A percentile compares a stretch with the other conserved stretches of the same genome.
These are phyloP conservation scores for Drosophila funebris DNA, from an alignment of 1,140 invertebrate species.

Conservation along the genomic window DNA sequence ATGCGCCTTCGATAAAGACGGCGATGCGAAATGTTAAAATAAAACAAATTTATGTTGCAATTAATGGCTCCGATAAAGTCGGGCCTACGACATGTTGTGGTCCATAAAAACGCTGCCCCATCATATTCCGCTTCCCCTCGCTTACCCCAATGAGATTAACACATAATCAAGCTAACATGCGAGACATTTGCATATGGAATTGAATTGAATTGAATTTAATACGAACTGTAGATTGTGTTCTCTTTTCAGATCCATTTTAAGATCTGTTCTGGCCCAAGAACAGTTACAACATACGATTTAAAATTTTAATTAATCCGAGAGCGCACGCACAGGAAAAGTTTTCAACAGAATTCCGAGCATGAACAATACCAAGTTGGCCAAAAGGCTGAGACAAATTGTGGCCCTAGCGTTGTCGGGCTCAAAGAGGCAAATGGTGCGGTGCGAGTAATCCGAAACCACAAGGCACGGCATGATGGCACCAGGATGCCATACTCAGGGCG, in stretches of 20 bases:
- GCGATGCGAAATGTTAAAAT: constrained; percentile 80
- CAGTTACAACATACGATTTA: constrained; percentile 61
- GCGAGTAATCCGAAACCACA: constrained; percentile 72
- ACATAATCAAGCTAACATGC: constrained; percentile 82
- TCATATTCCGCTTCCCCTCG: background rate
- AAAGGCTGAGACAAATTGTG: constrained; percentile 34
- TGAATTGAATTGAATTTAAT: constrained; percentile 69
- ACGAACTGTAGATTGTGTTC: constrained; percentile 43
- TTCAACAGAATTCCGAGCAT: constrained; percentile 53
- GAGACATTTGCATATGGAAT: constrained; percentile 75
- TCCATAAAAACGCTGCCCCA: constrained; percentile 53
- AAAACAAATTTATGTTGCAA: constrained; percentile 82
- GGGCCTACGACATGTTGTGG: constrained; percentile 71
- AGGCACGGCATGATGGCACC: constrained; percentile 31
- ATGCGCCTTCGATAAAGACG: constrained; percentile 66
- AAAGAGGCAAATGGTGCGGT: constrained; percentile 21
- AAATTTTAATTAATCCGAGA: constrained; percentile 75
- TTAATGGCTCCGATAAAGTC: constrained; percentile 75
- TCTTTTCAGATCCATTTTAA: background rate
- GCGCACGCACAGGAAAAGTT: constrained; percentile 51
- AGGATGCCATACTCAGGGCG: background rate
- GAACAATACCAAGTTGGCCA: constrained; percentile 36
- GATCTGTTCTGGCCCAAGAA: constrained; percentile 10
- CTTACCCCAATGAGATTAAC: constrained; percentile 64
- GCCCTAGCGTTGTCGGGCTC: constrained; percentile 4